These are phyloP conservation scores for Mechanitis messenoides DNA, from an alignment of 2,888 invertebrate species.

Conservation along the genomic window DNA sequence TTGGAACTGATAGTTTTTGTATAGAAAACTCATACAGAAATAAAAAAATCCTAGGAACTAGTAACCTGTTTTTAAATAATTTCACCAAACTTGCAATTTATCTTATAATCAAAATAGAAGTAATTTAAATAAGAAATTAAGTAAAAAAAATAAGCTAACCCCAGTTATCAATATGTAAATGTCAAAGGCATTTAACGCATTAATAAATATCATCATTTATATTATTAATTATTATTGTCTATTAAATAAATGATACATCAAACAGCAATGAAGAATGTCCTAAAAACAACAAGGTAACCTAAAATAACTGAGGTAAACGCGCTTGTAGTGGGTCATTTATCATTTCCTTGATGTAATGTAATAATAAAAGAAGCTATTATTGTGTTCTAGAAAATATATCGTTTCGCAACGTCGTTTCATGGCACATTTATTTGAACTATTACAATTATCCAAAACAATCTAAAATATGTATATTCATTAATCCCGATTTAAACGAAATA, in stretches of 20 bases:
- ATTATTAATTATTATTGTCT: constrained; percentile 1
- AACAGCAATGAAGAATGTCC: constrained; percentile 13
- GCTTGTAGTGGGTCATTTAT: constrained; percentile 16
- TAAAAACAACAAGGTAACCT: constrained; percentile 21
- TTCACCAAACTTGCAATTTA: too few species aligned
- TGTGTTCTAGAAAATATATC: constrained; percentile 10
- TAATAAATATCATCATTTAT: constrained; percentile 9
- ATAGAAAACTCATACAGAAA: not conserved
- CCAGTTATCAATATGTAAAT: too few species aligned
- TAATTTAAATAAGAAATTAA: too few species aligned
- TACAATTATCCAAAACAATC: too few species aligned
- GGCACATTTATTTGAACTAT: too few species aligned
- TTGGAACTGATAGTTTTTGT: not conserved
- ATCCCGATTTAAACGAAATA: too few species aligned
- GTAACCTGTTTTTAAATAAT: too few species aligned
- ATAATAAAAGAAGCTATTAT: constrained; percentile 8
- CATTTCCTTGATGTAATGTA: constrained; percentile 16
- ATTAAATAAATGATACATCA: constrained; percentile 3
- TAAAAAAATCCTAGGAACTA: not conserved
- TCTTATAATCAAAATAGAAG: too few species aligned
- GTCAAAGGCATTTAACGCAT: constrained; percentile 2
- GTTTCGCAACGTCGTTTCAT: not conserved
- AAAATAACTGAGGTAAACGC: constrained; percentile 20
- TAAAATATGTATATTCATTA: too few species aligned
- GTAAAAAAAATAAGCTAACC: too few species aligned